A percentile compares a stretch with the other conserved stretches of the same genome.
Evolutionary conservation across 2,888 invertebrate genomes (phyloP).

Genomic region (Graphium colonna): DNA sequence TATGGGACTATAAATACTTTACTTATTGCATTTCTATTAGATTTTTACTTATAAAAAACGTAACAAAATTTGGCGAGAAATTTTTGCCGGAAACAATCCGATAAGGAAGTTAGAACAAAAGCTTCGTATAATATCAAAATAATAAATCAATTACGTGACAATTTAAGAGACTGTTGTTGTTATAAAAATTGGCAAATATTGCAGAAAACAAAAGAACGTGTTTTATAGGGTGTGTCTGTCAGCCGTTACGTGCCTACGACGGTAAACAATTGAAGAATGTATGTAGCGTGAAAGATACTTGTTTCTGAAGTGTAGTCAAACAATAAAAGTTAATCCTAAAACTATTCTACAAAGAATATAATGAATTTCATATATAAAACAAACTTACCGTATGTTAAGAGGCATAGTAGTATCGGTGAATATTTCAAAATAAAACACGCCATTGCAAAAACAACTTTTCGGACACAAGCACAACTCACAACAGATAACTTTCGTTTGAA

Average conservation of each 20-base stretch:
- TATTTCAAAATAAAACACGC: conserved; percentile 42
- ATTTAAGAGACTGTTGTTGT: too few relatives aligned
- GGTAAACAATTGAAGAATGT: conserved; percentile 18
- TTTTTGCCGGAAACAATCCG: too few relatives aligned
- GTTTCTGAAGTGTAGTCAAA: conserved; percentile 8
- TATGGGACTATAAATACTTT: too few relatives aligned
- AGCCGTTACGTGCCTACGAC: conserved; percentile 18
- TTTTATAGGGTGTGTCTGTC: conserved; percentile 19
- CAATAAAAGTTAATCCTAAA: neutral
- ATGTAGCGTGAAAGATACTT: conserved; percentile 9
- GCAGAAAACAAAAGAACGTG: conserved; percentile 22
- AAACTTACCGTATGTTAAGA: conserved; percentile 48
- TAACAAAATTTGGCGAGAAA: too few relatives aligned
- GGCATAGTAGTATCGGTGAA: conserved; percentile 42
- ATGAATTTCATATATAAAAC: too few relatives aligned
- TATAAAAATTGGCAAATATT: neutral
- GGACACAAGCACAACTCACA: conserved; percentile 32
- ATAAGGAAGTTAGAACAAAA: too few relatives aligned
- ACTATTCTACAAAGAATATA: too few relatives aligned
- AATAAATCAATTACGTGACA: too few relatives aligned
- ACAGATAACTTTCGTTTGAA: conserved; percentile 26
- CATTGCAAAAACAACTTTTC: conserved; percentile 39
- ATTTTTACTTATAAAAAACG: too few relatives aligned
- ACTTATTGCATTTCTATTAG: too few relatives aligned
- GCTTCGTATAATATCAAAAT: too few relatives aligned